Conservation (phyloP, 2,113 vertebrate genomes). For the Atlantisia rogersi region DNA sequence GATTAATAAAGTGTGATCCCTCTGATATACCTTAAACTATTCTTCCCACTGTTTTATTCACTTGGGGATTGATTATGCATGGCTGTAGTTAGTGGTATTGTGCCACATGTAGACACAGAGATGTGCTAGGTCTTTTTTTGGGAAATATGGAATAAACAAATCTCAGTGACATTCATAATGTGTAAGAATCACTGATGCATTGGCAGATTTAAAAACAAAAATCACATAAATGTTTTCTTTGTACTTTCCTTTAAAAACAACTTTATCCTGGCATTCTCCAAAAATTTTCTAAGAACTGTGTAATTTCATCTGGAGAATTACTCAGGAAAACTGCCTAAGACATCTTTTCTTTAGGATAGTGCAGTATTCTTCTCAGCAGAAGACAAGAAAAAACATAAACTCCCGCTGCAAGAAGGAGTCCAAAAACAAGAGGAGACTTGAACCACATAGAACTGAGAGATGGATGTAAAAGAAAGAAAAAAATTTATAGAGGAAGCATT, state of each 20-base stretch:
- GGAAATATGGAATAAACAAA: neutral
- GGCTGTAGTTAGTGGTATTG: neutral
- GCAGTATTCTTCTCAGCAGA: neutral
- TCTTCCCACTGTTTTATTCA: neutral
- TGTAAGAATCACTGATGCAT: neutral
- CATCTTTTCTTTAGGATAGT: neutral
- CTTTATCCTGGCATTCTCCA: neutral
- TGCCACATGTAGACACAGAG: neutral
- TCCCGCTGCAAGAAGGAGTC: neutral
- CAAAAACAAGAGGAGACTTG: neutral
- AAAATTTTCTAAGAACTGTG: neutral
- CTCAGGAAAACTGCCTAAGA: neutral
- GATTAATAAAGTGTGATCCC: conserved; percentile 1
- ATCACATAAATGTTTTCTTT: neutral
- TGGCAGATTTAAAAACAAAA: neutral
- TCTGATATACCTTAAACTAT: neutral
- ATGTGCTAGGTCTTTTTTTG: fast-evolving
- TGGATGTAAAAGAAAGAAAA: neutral
- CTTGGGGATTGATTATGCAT: neutral
- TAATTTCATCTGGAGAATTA: neutral
- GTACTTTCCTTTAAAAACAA: neutral
- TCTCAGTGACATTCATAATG: neutral
- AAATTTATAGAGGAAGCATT: neutral
- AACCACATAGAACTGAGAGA: neutral
- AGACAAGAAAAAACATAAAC: neutral